phyloP scores from a whole-genome alignment of 2,113 vertebrate species.

The Syrmaticus mikado region DNA sequence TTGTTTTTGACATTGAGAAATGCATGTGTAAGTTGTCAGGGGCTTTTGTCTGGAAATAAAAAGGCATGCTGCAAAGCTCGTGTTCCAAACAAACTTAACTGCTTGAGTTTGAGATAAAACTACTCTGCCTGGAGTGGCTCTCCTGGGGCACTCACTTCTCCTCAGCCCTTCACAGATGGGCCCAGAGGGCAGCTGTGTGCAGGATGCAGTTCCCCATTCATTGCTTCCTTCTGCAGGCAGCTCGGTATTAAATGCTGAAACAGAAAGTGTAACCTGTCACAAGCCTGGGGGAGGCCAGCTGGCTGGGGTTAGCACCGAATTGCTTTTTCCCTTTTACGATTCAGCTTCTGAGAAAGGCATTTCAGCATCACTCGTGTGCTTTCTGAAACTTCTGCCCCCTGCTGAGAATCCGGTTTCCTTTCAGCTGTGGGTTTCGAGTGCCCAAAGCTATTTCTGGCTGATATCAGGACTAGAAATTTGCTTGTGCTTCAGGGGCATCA shows the following conservation, averaged over 20 bases:
- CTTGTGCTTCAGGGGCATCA: background rate
- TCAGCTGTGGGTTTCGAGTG: background rate
- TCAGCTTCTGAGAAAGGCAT: background rate
- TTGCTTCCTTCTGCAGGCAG: background rate
- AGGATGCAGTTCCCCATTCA: background rate
- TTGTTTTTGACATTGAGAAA: background rate
- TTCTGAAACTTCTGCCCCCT: background rate
- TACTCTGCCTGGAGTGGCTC: background rate
- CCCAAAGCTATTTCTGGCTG: background rate
- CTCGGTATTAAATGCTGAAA: background rate
- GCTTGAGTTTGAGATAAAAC: too few relatives aligned
- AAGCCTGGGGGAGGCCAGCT: background rate
- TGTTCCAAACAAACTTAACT: background rate
- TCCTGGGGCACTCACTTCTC: background rate
- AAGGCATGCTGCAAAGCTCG: accelerated
- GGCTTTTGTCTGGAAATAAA: background rate
- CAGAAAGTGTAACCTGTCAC: accelerated
- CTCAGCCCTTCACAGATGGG: background rate
- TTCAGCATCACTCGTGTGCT: accelerated
- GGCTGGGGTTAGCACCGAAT: background rate
- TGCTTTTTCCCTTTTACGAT: background rate
- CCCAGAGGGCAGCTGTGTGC: background rate
- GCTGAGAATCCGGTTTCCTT: background rate
- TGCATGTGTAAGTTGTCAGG: accelerated
- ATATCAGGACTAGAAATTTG: background rate